Evolutionary conservation across 30 jellyfish, hydroid and myxozoan genomes (phyloP), one percentile per base, ranked within the genome.

Genomic region (Aurelia sp.): DNA sequence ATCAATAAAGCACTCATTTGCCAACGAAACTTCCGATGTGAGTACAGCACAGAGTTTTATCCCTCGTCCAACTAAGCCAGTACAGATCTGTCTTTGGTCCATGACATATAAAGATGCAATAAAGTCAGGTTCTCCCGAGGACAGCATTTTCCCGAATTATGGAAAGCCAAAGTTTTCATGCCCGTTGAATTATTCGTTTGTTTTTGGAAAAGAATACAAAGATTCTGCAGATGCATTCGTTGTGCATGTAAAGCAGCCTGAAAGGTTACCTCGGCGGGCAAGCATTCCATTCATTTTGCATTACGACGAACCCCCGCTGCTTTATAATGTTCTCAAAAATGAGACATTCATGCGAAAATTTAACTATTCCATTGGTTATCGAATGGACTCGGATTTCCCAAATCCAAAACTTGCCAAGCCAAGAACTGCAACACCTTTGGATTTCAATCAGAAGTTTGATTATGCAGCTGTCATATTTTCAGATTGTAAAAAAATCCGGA

Each of bases 381-480:
- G 97, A 30, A 22, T 74, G 84, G 97, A 89, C 60, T 60, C 89
- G 51, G 97, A 89, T 71, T 69, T 89, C 50, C 89, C 86, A 13
- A 74, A 70, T 53, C 97, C 97, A 27, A 37, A 44, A 47, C 62
- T 81, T 41, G 62, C 77, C 5, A 59, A 73, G n/a, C 93, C 97
- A 51, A 30, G 40, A 10, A 31, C 65, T 41, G 13, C 82, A 4
- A 12, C 17, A 4, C 86, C 75, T 2, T 33, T 76, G 33, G 74
- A 50, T 51, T 71, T 71, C 48, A 50, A 87, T 44, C 90, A 78
- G n/a, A 78, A 70, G 61, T 73, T 62, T 63, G 91, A 89, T 60
- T 82, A 81, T 79, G 86, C 83, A 31, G 93, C 97, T 4, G 89
- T 87, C 9, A 65, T 89, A 12, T 75, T 78, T 47, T 89, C 97